Evolutionary conservation across 2,113 vertebrate species (phyloP), one percentile per base, ranked within the genome.

Genomic region (Alethe castanea): DNA sequence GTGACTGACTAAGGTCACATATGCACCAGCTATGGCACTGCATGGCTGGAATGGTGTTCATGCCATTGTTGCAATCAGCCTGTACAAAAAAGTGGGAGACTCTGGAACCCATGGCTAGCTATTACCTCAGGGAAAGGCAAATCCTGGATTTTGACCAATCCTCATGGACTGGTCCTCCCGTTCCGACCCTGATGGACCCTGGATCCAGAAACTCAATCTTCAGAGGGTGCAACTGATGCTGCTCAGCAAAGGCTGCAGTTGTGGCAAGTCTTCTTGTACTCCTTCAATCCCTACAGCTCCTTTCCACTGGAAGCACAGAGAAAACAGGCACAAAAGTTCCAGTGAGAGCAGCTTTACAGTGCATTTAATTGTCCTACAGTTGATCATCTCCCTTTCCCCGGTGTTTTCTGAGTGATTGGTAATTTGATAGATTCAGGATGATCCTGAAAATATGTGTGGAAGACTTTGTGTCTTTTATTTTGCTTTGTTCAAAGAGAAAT

Each of bases 401-500:
- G 6, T 77, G 36, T 62, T 81, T 91, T 83, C 65, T 87, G 80
- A 19, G 70, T 60, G 76, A 74, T 48, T 0, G 0, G 62, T 85
- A 83, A 60, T 80, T 54, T 90, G 76, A 88, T 84, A 59, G 76
- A 86, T 74, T 92, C 72, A 86, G 76, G 64, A 66, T 92, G 91
- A 93, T 90, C 29, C 64, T 82, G 45, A 38, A 93, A 96, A 86
- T 90, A 82, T 59, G 64, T 18, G 48, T 81, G 64, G 57, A 93
- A 81, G 60, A 76, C 22, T 56, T 86, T 61, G 82, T 88, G 76
- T 85, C 62, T 88, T 94, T 71, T 83, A 44, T 82, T 87, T 76
- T 67, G 7, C 61, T 83, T 95, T 86, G 38, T 96, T 95, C 93
- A 90, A 78, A 95, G 90, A 87, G 60, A 90, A 88, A 83, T 42